Conservation (phyloP, 2,888 invertebrate genomes). For the Oxyscelio sp. region DNA sequence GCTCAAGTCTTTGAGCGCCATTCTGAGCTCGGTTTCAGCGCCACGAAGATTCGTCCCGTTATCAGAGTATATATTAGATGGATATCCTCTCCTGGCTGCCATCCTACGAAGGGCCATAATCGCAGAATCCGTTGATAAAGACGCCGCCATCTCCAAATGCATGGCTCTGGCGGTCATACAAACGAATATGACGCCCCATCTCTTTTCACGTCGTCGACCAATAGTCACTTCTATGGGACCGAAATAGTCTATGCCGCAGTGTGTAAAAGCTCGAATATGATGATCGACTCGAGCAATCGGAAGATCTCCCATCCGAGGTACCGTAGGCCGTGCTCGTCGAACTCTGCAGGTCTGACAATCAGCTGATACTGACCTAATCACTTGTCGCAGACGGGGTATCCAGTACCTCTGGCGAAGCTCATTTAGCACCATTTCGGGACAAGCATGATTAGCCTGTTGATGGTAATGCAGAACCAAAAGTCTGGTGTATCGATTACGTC, state of each 20-base stretch:
- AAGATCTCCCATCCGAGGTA: slow-evolving; percentile 17
- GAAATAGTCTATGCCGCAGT: slow-evolving; percentile 21
- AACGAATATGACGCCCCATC: no score
- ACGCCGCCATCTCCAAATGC: slow-evolving; percentile 54
- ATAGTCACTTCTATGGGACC: slow-evolving; percentile 62
- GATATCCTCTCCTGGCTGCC: slow-evolving; percentile 14
- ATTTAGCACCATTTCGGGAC: slow-evolving; percentile 24
- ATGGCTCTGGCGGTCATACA: slow-evolving; percentile 72
- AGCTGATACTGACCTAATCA: slow-evolving; percentile 23
- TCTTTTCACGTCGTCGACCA: slow-evolving; percentile 69
- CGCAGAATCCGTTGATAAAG: slow-evolving; percentile 55
- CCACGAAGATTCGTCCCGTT: slow-evolving; percentile 74
- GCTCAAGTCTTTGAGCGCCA: background rate
- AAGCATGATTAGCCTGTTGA: no score
- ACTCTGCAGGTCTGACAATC: slow-evolving; percentile 33
- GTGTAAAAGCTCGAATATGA: slow-evolving; percentile 15
- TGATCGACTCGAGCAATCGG: slow-evolving; percentile 11
- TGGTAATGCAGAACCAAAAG: no score
- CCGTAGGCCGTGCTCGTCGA: slow-evolving; percentile 28
- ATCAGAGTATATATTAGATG: slow-evolving; percentile 58
- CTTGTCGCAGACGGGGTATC: slow-evolving; percentile 12
- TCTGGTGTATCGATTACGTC: no score
- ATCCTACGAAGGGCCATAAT: slow-evolving; percentile 68
- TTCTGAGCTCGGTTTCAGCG: slow-evolving; percentile 6
- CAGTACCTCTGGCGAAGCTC: slow-evolving; percentile 18